Base-by-base conservation (phyloP, 2,888 invertebrate species). In the Digitonthophagus gazella region DNA sequence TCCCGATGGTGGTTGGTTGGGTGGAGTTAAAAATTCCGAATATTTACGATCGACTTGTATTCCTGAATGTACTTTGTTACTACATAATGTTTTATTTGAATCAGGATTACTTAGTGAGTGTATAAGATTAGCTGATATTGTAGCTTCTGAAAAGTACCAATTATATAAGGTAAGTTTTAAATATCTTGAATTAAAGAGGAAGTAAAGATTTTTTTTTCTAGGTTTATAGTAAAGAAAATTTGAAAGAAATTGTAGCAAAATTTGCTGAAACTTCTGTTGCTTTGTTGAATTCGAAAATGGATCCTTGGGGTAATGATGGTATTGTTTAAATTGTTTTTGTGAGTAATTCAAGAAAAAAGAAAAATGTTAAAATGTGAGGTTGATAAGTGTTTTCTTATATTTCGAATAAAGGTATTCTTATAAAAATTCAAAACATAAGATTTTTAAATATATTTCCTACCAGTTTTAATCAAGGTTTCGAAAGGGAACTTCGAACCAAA, bases 1-100 rank as follows among this genome's bases (percentile, higher is more conserved):
- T 80, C 94, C 96, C 2, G 92, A 94, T 75, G 92, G 90, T 19
- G 96, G 97, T 3, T 97, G 97, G 97, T 86, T 97, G 70, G 87
- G 89, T 58, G 96, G 96, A 80, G 82, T 85, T 15, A 84, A 85
- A 66, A 85, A 85, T 70, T 80, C 81, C 6, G 83, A 84, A 54
- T 85, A 91, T 74, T 84, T 97, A 58, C 88, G 96, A 64, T 88
- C 91, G 72, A 85, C 92, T 15, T 95, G 93, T 77, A 89, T 97
- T 76, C 97, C 97, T 0, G 92, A 96, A 85, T 80, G 95, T 67
- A 88, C 90, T 3, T 84, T 93, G 69, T 84, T 97, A 44, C 85
- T 97, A 22, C 88, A 93, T 74, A 91, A 90, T 70, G 91, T 97
- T 15, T 85, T 97, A 77, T 90, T 90, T 73, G 89, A 91, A 74